Evolutionary conservation across 2,113 vertebrate genomes (phyloP).

Genomic region (Natator depressus): DNA sequence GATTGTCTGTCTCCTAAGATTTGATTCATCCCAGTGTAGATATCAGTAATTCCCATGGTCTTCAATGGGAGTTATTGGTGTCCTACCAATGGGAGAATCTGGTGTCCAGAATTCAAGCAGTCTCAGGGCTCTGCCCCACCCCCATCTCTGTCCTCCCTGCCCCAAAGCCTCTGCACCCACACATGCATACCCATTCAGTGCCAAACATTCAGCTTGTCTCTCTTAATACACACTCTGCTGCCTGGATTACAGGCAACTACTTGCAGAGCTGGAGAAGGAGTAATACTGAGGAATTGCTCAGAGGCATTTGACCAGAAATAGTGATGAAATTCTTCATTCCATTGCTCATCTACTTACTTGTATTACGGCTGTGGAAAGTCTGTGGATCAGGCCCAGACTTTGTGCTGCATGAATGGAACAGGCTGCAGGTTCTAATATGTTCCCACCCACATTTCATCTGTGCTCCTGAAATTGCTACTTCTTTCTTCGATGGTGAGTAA

Average conservation of each 20-base stretch:
- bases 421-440: not conserved
- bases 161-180: not conserved
- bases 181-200: not conserved
- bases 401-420: not conserved
- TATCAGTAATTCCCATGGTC: not conserved
- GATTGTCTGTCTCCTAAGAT: not conserved
- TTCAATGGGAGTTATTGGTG: not conserved
- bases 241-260: fast-evolving
- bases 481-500: not conserved
- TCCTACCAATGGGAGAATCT: not conserved
- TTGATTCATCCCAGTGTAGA: not conserved
- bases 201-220: not conserved
- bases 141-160: not conserved
- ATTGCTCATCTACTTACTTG: not conserved
- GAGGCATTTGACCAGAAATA: not conserved
- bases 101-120: not conserved
- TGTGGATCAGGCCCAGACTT: not conserved
- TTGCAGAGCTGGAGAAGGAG: not conserved
- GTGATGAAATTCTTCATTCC: not conserved
- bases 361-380: not conserved
- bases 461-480: too few species aligned
- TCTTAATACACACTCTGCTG: not conserved
- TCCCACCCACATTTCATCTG: not conserved
- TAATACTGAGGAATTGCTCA: fast-evolving
- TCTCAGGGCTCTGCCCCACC: not conserved